phyloP scores from a whole-genome alignment of 2,797 vertebrate genomes.

The Melanotaenia trifasciata region DNA sequence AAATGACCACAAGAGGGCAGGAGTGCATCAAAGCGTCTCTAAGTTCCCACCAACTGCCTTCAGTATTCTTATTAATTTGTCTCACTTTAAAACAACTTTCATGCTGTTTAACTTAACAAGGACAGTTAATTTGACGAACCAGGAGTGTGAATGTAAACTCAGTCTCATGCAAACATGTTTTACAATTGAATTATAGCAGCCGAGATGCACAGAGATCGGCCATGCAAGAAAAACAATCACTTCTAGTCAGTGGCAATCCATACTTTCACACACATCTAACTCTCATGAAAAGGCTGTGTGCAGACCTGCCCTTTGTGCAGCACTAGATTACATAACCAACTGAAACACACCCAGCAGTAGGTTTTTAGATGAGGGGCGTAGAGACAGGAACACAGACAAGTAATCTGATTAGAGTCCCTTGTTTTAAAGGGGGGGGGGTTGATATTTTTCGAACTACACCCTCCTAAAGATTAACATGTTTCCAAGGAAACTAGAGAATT shows the following conservation, averaged over 20 bases:
- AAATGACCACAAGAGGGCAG: conserved; percentile 69
- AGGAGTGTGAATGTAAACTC: not conserved
- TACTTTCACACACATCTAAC: conserved; percentile 14
- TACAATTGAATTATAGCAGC: not conserved
- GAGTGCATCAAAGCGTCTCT: conserved; percentile 5
- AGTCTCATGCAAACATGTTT: not conserved
- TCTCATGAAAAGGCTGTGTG: conserved; percentile 27
- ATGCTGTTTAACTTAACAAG: not conserved
- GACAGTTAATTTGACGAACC: not conserved
- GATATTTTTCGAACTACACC: conserved; percentile 42
- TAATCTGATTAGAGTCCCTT: conserved; percentile 52
- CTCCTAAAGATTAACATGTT: conserved; percentile 50
- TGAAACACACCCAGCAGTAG: conserved; percentile 59
- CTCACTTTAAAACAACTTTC: not conserved
- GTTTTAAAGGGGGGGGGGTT: conserved; percentile 15
- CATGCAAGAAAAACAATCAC: not conserved
- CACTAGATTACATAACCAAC: conserved; percentile 58
- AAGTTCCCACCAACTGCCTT: not conserved
- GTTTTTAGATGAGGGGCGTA: conserved; percentile 31
- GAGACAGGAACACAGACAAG: conserved; percentile 48
- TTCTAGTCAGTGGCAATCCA: not conserved
- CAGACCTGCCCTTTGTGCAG: conserved; percentile 60
- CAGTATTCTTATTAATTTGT: not conserved
- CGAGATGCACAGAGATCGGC: not conserved
- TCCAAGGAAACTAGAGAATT: conserved; percentile 49